Evolutionary conservation across 2,888 invertebrate species (phyloP).

Genomic region (Caenorhabditis virilis): DNA sequence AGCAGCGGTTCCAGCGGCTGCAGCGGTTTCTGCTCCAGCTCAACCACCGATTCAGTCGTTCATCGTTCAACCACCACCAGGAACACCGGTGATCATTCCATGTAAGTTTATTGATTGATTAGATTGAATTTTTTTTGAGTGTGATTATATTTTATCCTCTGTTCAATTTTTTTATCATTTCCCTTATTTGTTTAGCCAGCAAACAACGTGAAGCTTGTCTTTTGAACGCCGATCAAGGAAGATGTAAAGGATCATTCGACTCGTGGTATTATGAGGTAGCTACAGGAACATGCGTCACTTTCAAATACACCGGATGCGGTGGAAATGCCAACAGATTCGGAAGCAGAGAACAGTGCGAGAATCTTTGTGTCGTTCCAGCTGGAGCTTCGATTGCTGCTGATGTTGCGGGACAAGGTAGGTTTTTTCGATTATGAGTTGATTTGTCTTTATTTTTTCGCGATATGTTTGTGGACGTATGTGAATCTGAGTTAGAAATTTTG

Average conservation of each 20-base stretch:
- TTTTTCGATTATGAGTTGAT: too few relatives aligned
- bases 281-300: constrained; percentile 60
- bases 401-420: too few relatives aligned
- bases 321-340: constrained; percentile 64
- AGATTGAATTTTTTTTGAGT: too few relatives aligned
- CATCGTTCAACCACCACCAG: not conserved
- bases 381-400: not conserved
- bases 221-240: constrained; percentile 59
- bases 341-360: constrained; percentile 57
- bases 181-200: constrained; percentile 33
- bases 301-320: constrained; percentile 67
- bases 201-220: constrained; percentile 61
- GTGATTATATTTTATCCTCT: too few relatives aligned
- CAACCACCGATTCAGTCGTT: constrained; percentile 7
- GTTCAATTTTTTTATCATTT: constrained; percentile 3
- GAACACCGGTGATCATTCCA: constrained; percentile 29
- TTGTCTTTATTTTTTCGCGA: too few relatives aligned
- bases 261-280: constrained; percentile 65
- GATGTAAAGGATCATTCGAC: constrained; percentile 63
- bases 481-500: too few relatives aligned
- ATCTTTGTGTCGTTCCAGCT: constrained; percentile 45
- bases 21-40: constrained; percentile 20
- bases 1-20: not conserved
- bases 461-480: too few relatives aligned
- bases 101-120: constrained; percentile 20